Evolutionary conservation across 2,113 vertebrate species (phyloP).

Genomic region (Globicephala melas): DNA sequence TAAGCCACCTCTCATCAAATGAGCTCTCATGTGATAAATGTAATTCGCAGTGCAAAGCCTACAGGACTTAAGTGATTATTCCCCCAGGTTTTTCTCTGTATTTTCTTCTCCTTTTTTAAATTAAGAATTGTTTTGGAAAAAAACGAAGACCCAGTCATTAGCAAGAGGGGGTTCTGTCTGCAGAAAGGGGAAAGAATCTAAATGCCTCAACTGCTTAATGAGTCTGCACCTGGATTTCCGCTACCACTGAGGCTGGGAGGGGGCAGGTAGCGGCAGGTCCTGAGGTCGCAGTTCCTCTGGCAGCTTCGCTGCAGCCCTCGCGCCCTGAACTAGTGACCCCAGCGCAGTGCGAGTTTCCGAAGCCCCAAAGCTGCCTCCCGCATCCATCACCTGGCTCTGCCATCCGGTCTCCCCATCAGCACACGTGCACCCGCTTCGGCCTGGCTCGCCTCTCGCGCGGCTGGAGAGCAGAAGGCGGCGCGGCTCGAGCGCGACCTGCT

Average conservation of each 20-base stretch:
- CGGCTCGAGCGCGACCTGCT: conserved; percentile 74
- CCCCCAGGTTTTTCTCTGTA: not conserved
- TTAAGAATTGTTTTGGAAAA: not conserved
- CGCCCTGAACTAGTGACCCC: conserved; percentile 2
- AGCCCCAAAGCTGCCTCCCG: conserved; percentile 69
- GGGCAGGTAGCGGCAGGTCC: not conserved
- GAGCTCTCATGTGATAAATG: not conserved
- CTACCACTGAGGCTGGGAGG: not conserved
- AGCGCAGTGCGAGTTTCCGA: conserved; percentile 63
- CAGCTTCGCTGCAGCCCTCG: not conserved
- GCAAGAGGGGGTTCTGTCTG: not conserved
- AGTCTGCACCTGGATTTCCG: not conserved
- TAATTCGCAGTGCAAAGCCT: not conserved
- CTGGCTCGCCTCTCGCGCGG: not conserved
- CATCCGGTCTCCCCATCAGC: conserved; percentile 65
- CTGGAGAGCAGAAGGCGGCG: not conserved
- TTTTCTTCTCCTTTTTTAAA: not conserved
- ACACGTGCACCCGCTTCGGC: conserved; percentile 69
- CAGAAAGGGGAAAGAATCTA: not conserved
- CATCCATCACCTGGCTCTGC: conserved; percentile 50
- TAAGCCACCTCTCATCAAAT: not conserved
- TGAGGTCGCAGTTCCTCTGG: not conserved
- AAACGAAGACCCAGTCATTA: not conserved
- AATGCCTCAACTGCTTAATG: not conserved
- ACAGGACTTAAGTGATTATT: not conserved